Base-by-base conservation (phyloP, 2,113 vertebrate species). In the Dasyurus viverrinus region DNA sequence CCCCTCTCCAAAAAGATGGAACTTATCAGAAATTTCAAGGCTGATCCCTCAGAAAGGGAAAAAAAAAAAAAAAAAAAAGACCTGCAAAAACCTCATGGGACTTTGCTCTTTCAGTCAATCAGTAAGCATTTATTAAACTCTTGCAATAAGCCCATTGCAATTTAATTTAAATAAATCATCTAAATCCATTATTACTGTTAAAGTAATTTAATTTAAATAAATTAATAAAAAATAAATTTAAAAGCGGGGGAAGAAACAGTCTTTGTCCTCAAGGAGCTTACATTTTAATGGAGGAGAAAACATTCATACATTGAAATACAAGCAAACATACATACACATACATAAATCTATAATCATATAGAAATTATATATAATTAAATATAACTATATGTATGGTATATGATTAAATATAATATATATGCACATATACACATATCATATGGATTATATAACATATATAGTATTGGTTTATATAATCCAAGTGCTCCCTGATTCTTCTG, bases 1-100 rank as follows among this genome's bases (percentile, higher is more conserved):
- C 97, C 95, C 93, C 60, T 97, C 95, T 96, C 19, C 23, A n/a
- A 84, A 84, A 84, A 84, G 54, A 93, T 93, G 92, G 94, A 84
- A 96, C 96, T 50, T 91, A 96, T 92, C 54, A 93, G 57, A 94
- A 96, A 92, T 5, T 91, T 90, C 19, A 90, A 46, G 92, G 89
- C 95, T 94, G 94, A 98, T 95, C 93, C 90, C 95, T 1, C 25
- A 92, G 30, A 95, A 76, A 57, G 91, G 30, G 91, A 50, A 92
- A 90, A 95, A 94, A 93, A 30, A 91, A 50, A 92, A 90, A 95
- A 94, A 93, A 92, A 93, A 96, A 94, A 95, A 91, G 50, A 92
- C 60, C 92, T 93, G 90, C 46, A 92, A 91, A 96, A 90, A 54
- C 89, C 92, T 93, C 93, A 27, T 84, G 60, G 93, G 84, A 89